Base-by-base conservation (phyloP, 2,888 invertebrate genomes). In the Stenoptilia bipunctidactyla region DNA sequence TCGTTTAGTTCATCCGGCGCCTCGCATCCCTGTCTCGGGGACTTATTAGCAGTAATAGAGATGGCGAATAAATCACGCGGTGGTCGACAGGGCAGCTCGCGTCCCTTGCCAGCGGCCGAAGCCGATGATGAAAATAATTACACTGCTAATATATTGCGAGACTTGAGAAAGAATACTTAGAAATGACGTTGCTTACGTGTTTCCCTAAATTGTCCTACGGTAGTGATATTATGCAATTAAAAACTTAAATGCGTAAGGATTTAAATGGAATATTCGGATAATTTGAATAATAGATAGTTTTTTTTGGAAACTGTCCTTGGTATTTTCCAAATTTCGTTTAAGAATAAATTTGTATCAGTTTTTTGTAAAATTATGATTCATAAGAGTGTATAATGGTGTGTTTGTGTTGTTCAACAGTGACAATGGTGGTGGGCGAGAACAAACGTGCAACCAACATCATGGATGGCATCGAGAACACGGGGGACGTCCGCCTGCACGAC, bases 401-500 rank as follows among this genome's bases (percentile, higher is more conserved):
- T 20, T 20, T 20, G 20, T 20, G 20, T 20, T 20, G 20, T n/a
- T n/a, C n/a, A 75, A 13, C 75, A 83, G 82, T 60, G 61, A 80
- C 88, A 83, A 94, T 94, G 94, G 94, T 94, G 67, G 92, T 95
- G 68, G 92, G 92, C 61, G 93, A 93, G 70, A 79, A 55, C 54
- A 85, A 85, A 51, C 82, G 82, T 50, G 67, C 83, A 72, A 89
- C 92, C 70, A 92, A 93, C 85, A 95, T 95, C 62, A 92, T 94
- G 93, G 93, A 94, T 58, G 94, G 94, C 56, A 92, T 95, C 77
- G 92, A 93, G 84, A 93, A 92, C 77, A 93, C 94, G 34, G 94
- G 93, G 40, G 92, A 92, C 64, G 93, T 95, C 56, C 90, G 93
- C 53, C 90, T 95, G 71, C 94, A 95, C 80, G 94, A 94, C 84